Percentiles rank a stretch among this genome's conserved stretches.
Evolutionary conservation across 2,797 vertebrate genomes (phyloP).

Genomic region (Tokudaia tokunoshimensis): DNA sequence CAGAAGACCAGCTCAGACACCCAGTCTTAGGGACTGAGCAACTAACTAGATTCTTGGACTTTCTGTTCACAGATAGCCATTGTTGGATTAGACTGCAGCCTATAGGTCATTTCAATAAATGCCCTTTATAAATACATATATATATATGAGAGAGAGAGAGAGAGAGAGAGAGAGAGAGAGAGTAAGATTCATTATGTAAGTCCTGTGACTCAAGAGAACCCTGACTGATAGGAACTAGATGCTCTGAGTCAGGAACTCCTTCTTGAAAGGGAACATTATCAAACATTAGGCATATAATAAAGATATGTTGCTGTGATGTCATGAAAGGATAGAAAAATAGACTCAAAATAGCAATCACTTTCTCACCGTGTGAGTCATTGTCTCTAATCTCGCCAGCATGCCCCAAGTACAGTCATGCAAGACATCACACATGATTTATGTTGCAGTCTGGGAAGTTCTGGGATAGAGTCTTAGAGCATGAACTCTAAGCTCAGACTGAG

Average conservation of each 20-base stretch:
- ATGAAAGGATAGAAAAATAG: conserved; percentile 66
- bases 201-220: not conserved
- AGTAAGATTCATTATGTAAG: not conserved
- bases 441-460: conserved; percentile 23
- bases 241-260: not conserved
- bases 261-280: conserved; percentile 30
- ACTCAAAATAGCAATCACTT: conserved; percentile 65
- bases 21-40: not conserved
- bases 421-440: not conserved
- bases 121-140: too few relatives aligned
- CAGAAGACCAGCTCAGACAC: not conserved
- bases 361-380: conserved; percentile 52
- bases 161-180: not conserved
- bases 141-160: not conserved
- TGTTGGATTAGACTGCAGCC: not conserved
- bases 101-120: not conserved
- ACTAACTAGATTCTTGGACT: not conserved
- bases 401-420: conserved; percentile 38
- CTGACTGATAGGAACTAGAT: not conserved
- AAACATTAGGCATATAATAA: conserved; percentile 24
- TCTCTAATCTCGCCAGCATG: conserved; percentile 17
- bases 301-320: conserved; percentile 57
- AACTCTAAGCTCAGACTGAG: not conserved
- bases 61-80: not conserved
- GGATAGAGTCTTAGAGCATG: not conserved